These are phyloP conservation scores for Malurus splendens DNA, from an alignment of 2,797 vertebrate species.

Conservation along the genomic window DNA sequence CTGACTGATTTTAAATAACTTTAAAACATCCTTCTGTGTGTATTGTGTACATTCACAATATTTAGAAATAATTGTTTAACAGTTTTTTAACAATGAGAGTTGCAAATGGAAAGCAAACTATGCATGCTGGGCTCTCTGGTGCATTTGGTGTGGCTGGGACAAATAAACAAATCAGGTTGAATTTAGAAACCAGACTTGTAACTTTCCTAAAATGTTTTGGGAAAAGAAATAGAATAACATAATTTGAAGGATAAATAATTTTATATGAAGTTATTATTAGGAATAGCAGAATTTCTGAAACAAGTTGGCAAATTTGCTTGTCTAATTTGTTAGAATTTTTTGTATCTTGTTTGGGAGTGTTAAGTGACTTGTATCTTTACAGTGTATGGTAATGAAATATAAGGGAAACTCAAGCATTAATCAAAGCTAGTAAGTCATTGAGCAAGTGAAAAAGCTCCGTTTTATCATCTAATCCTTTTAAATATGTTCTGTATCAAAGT, in stretches of 20 bases:
- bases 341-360: not conserved
- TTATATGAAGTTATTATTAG: not conserved
- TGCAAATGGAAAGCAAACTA: not conserved
- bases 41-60: not conserved
- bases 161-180: not conserved
- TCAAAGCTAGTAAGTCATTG: not conserved
- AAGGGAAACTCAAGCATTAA: not conserved
- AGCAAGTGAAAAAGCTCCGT: not conserved
- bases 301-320: not conserved
- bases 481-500: not conserved
- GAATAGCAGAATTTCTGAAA: not conserved
- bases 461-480: constrained; percentile 13
- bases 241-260: not conserved
- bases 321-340: not conserved
- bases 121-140: not conserved
- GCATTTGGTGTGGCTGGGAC: not conserved
- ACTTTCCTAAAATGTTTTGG: not conserved
- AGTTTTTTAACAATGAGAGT: not conserved
- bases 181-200: not conserved
- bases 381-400: not conserved
- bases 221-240: not conserved
- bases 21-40: not conserved
- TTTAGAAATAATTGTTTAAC: not conserved
- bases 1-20: not conserved
- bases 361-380: not conserved